Evolutionary conservation across 2,888 invertebrate genomes (phyloP).

Genomic region (Drosophila subsilvestris): DNA sequence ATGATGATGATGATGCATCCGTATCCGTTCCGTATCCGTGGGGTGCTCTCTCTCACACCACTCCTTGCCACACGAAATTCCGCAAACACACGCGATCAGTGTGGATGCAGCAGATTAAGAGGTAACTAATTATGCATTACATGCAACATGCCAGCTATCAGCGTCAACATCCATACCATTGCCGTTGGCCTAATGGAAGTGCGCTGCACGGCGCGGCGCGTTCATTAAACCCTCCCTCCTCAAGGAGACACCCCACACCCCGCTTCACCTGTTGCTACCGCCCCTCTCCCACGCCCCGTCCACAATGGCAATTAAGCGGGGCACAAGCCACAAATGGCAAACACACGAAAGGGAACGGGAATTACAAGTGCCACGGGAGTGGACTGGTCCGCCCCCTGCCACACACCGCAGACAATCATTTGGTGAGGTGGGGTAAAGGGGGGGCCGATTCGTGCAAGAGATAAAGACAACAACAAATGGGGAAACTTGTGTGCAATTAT

Average conservation of each 20-base stretch:
- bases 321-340: conserved; percentile 19
- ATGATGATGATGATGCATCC: conserved; percentile 57
- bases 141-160: conserved; percentile 35
- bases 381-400: background rate
- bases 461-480: conserved; percentile 31
- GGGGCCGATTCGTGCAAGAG: conserved; percentile 25
- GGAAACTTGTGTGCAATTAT: conserved; percentile 17
- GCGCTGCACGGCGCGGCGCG: conserved; percentile 17
- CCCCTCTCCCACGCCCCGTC: background rate
- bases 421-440: background rate
- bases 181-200: conserved; percentile 48
- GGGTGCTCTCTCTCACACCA: conserved; percentile 1
- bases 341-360: conserved; percentile 25
- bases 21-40: conserved; percentile 59
- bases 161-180: conserved; percentile 8
- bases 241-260: conserved; percentile 5
- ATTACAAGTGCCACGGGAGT: background rate
- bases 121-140: conserved; percentile 64
- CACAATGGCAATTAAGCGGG: conserved; percentile 23
- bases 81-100: conserved; percentile 45
- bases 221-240: conserved; percentile 20
- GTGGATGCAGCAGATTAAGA: conserved; percentile 59
- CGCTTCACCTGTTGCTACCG: conserved; percentile 29
- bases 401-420: conserved; percentile 18
- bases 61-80: conserved; percentile 25